Base-by-base conservation (phyloP, 2,888 invertebrate genomes). In the Blera fallax region DNA sequence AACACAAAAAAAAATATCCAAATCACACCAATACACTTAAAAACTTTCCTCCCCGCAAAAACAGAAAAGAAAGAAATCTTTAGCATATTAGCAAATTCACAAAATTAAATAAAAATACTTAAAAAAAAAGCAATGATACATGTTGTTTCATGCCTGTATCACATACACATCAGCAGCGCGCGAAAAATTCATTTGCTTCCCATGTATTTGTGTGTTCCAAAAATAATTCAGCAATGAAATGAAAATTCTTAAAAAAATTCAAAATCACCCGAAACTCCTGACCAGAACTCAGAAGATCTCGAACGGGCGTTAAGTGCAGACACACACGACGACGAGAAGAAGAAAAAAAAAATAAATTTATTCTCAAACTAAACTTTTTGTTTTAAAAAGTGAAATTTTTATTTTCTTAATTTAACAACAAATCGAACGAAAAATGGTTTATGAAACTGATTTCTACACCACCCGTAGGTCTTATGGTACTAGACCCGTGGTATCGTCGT, bases 391-490 rank as follows among this genome's bases (percentile, higher is more conserved):
- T 83, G 60, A 87, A 82, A 54, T 73, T 78, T 76, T 81, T 58
- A 78, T 62, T 84, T 83, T 82, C 34, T 45, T 73, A 74, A 76
- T 34, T 54, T 67, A 69, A 58, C n/a, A 80, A 76, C 60, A 83
- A 88, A 88, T 87, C 88, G 84, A 88, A 87, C 88, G 87, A 94
- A 94, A n/a, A 93, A 97, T 97, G 97, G 97, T 97, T 93, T 97
- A 97, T 95, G 96, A 97, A 94, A 96, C 96, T 94, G 97, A 97
- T 94, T 97, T 96, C 93, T 96, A 96, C 93, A 97, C 97, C 91
- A 96, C 96, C 93, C 95, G 97, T 93, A 95, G 97, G 93, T 96
- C 96, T 88, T 95, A 95, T 92, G 94, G 95, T 93, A 89, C 90
- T 79, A 93, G 96, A 93, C 95, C 95, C 84, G 93, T 94, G 88